These are phyloP conservation scores for Ceyx cyanopectus DNA, from an alignment of 2,113 vertebrate species.

Conservation along the genomic window DNA sequence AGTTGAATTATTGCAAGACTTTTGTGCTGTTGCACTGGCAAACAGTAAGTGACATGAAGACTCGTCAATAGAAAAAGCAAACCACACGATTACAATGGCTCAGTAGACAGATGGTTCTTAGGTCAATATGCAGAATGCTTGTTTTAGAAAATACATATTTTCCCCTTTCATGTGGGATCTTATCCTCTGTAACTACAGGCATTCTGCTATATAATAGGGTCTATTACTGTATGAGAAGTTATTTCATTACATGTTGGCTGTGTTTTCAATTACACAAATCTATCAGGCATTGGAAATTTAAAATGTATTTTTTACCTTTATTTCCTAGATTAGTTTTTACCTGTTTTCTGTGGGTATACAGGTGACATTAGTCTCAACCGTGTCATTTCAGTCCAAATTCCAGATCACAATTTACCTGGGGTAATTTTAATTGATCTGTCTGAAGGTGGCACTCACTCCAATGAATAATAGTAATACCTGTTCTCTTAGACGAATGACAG, in stretches of 20 bases:
- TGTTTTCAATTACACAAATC: slow-evolving; percentile 2
- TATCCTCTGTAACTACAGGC: not conserved
- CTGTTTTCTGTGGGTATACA: not conserved
- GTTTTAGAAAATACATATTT: slow-evolving; percentile 12
- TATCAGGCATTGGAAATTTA: not conserved
- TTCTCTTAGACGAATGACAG: slow-evolving; percentile 41
- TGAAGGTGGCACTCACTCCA: slow-evolving; percentile 33
- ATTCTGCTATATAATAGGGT: not conserved
- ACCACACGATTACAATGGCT: not conserved
- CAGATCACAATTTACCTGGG: slow-evolving; percentile 27
- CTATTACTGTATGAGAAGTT: not conserved
- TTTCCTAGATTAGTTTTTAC: not conserved
- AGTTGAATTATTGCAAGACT: not conserved
- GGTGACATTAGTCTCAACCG: not conserved
- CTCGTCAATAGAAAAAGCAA: not conserved
- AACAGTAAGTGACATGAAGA: not conserved
- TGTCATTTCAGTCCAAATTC: not conserved
- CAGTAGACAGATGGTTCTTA: not conserved
- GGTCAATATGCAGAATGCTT: slow-evolving; percentile 30
- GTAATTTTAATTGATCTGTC: slow-evolving; percentile 45
- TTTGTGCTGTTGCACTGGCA: not conserved
- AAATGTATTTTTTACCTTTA: not conserved
- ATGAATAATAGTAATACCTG: slow-evolving; percentile 53
- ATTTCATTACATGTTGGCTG: slow-evolving; percentile 8
- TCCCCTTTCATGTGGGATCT: not conserved